Base-by-base conservation (phyloP, 2,888 invertebrate species). In the Caenorhabditis sp. region DNA sequence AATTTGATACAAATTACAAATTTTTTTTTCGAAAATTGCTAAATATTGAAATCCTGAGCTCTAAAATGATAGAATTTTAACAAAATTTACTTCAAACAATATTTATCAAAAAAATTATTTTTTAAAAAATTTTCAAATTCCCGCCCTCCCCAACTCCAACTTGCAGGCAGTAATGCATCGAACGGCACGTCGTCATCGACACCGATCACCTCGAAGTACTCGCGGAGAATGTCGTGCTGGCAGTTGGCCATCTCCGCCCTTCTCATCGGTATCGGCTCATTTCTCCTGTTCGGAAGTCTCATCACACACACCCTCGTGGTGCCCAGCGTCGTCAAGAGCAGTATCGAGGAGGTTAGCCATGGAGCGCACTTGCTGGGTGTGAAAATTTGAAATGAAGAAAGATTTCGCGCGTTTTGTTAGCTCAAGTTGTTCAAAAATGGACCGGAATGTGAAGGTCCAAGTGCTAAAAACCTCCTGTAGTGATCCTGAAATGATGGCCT, bases 281-380 rank as follows among this genome's bases (percentile, higher is more conserved):
- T 82, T 10, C 44, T 80, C 0, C 74, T 86, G 7, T 70, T 85
- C 51, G 77, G 80, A 35, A 85, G 86, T 56, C 68, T 85, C 10
- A 31, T 83, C 19, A 77, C 85, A 12, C 82, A 85, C 54, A 80
- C 85, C 26, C 41, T 86, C 19, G 59, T 87, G 47, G 82, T 88
- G 44, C 88, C 88, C 26, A 70, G 26, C 16, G 79, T 87, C 28
- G 85, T 88, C 8, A 70, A 63, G 19, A 76, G 73, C 19, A 74
- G 66, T 44, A 82, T 88, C 49, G 68, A 68, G 5, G 66, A 82
- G 75, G 88, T 88, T 47, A 38, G 38, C 38, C 6, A 38, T 19
- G 51, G 16, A n/a, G 22, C 16, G 28, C 47, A 38, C 61, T n/a
- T 38, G 12, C 12, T 38, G 44, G 49, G 1, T 31, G 31, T 31